Conservation (phyloP, 53 echinoderm and acorn worm species). For the Henricia sp. region DNA sequence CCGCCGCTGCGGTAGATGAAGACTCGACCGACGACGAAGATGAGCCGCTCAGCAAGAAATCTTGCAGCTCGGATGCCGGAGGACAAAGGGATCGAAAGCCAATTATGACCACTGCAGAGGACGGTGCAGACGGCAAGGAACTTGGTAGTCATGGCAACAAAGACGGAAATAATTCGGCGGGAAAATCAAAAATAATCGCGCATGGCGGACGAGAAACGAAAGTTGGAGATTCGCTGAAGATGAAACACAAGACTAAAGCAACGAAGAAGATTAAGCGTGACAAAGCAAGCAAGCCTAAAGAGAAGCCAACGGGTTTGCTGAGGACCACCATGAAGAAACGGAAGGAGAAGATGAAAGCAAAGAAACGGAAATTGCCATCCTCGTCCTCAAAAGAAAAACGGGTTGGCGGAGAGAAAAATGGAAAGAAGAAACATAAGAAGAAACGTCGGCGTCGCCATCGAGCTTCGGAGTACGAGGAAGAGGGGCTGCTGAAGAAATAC, state of each 20-base stretch:
- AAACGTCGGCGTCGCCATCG: conserved; percentile 41
- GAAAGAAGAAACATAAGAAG: conserved; percentile 39
- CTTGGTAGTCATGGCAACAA: conserved; percentile 12
- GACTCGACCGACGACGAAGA: conserved; percentile 24
- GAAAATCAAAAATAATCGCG: conserved; percentile 19
- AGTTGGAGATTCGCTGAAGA: conserved; percentile 3
- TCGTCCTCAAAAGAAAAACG: conserved; percentile 21
- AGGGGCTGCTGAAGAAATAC: conserved; percentile 47
- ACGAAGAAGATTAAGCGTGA: conserved; percentile 10
- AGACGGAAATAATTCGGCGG: conserved; percentile 4
- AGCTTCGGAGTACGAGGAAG: background rate
- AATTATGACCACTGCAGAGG: conserved; percentile 3
- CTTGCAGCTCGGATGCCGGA: background rate
- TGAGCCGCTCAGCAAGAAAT: conserved; percentile 34
- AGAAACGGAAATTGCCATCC: conserved; percentile 12
- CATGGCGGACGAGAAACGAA: conserved; percentile 6
- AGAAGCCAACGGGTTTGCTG: conserved; percentile 39
- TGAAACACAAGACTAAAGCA: conserved; percentile 26
- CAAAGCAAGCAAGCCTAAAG: conserved; percentile 37
- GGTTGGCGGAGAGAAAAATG: conserved; percentile 6
- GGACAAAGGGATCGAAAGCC: conserved; percentile 17
- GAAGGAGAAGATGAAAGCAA: conserved; percentile 19
- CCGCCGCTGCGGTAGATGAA: background rate
- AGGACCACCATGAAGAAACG: conserved; percentile 15
- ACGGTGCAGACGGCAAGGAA: background rate